Percentiles rank a stretch among this genome's conserved stretches.
Evolutionary conservation across 2,797 vertebrate genomes (phyloP).

Genomic region (Artibeus lituratus): DNA sequence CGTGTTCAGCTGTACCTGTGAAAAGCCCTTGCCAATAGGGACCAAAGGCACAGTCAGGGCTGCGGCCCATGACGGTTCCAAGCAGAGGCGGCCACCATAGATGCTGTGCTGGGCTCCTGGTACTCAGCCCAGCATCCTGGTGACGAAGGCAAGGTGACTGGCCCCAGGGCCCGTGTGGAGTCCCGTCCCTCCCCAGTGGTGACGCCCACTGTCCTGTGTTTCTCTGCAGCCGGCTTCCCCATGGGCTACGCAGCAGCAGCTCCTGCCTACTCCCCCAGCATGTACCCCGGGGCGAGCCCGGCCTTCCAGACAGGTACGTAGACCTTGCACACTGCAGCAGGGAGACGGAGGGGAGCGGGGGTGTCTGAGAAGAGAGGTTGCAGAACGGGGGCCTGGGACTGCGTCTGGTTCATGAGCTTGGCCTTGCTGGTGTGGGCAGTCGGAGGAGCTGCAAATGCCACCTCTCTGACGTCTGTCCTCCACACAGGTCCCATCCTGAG

Average conservation of each 20-base stretch:
- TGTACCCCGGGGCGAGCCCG: conserved; percentile 94
- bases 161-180: too few species aligned
- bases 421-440: neutral
- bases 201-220: conserved; percentile 48
- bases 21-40: neutral
- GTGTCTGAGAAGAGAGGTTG: neutral
- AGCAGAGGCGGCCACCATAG: neutral
- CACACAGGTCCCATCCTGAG: too few species aligned
- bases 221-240: conserved; percentile 91
- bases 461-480: neutral
- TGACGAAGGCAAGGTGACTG: neutral
- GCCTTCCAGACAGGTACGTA: conserved; percentile 91
- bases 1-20: neutral
- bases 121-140: neutral
- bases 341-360: neutral
- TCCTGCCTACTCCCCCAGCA: conserved; percentile 91
- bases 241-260: conserved; percentile 94
- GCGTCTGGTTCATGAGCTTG: neutral
- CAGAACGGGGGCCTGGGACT: neutral
- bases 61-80: neutral
- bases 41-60: neutral
- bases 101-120: neutral
- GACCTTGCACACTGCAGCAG: neutral
- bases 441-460: neutral
- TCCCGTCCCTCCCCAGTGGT: neutral